Evolutionary conservation across 2,888 invertebrate species (phyloP).

Genomic region (Pristionchus maxplancki): DNA sequence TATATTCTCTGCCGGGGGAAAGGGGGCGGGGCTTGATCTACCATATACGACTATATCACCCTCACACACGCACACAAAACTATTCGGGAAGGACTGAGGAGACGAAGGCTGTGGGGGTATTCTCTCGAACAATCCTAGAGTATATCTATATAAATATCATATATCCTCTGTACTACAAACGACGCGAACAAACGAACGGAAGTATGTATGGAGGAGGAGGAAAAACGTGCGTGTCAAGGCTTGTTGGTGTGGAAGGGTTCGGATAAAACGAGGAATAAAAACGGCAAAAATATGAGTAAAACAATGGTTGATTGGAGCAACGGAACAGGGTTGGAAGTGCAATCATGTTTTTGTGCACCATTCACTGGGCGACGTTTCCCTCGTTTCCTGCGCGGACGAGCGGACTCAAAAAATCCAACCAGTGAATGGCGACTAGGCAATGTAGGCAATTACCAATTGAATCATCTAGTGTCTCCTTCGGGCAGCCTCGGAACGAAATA

Average conservation of each 20-base stretch:
- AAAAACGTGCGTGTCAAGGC: constrained; percentile 5
- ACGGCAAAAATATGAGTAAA: neutral
- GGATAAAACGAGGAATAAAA: neutral
- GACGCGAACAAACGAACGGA: neutral
- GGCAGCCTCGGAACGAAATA: neutral
- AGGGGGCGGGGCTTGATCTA: constrained; percentile 33
- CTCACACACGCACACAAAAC: constrained; percentile 13
- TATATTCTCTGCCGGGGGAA: neutral
- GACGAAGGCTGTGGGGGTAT: neutral
- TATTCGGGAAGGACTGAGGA: neutral
- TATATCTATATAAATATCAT: constrained; percentile 28
- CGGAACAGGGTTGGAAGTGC: constrained; percentile 29
- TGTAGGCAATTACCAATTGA: constrained; percentile 37
- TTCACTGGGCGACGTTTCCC: neutral
- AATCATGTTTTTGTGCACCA: constrained; percentile 32
- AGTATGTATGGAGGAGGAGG: neutral
- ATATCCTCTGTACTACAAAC: neutral
- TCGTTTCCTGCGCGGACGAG: neutral
- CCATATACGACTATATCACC: constrained; percentile 25
- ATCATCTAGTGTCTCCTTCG: neutral
- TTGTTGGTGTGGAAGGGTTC: neutral
- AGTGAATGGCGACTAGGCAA: constrained; percentile 14
- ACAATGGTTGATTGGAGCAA: constrained; percentile 45
- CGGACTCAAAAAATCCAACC: neutral
- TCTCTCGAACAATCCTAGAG: constrained; percentile 2